Evolutionary conservation across 2,113 vertebrate species (phyloP), one percentile per base, ranked within the genome.

Genomic region (Scytalopus superciliaris): DNA sequence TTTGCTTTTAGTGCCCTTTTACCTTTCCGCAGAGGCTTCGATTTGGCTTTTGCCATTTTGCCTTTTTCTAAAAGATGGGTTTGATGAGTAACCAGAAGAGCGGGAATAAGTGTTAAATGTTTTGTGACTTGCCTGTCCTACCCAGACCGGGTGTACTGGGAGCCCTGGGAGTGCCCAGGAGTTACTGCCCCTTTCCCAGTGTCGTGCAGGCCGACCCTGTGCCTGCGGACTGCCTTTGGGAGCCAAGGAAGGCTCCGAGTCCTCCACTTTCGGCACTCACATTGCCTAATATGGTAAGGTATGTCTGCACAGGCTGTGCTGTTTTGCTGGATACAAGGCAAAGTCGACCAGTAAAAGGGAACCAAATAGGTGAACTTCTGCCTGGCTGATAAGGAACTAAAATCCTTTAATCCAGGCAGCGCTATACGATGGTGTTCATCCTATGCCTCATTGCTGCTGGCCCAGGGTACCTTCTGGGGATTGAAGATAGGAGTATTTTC

Each of bases 201-300:
- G 24, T 31, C 7, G 2, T 8, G 7, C 24, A 4, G 10, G 73
- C 91, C 55, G 3, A 0, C 5, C 59, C 12, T 1, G 3, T 67
- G 73, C 70, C 55, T 47, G 2, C 14, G 31, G 31, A 5, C 85
- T 92, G 70, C 84, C 92, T 86, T 95, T 95, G 97, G 97, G 87
- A 97, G 96, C 96, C 89, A 25, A 52, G 63, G 63, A 96, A 96
- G 95, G 69, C 91, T 96, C 94, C 1, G 11, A 95, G 81, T 59
- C 94, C 74, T 90, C 45, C 13, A 69, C 73, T 96, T 97, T 95
- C 56, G 63, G 69, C 59, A 5, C 87, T 93, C 55, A 16, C 57
- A 87, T 97, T 98, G 90, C 98, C 98, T 98, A 98, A 98, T 98
- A 98, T 96, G 98, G 98, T 98, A 97, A 98, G 98, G 98, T 97